Percentiles rank a stretch among this genome's conserved stretches.
Conservation (phyloP, 1,140 invertebrate species). For the Asbolus verrucosus region DNA sequence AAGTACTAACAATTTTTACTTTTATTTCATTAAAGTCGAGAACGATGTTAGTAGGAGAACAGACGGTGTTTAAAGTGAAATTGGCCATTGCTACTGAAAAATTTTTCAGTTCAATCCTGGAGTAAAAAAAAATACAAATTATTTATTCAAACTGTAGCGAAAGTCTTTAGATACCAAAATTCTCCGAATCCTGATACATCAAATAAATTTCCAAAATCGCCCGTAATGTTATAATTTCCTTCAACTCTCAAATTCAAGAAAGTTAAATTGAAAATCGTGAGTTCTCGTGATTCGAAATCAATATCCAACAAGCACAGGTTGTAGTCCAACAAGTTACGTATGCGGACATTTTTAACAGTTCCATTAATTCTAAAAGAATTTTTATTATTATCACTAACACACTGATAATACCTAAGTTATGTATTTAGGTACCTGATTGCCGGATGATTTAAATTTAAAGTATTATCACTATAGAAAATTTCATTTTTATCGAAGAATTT, state of each 20-base stretch:
- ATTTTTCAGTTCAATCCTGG: conserved; percentile 47
- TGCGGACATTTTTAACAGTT: neutral
- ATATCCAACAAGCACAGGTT: neutral
- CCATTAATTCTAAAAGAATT: neutral
- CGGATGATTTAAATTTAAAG: conserved; percentile 3
- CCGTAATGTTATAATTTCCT: conserved; percentile 52
- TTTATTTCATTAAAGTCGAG: neutral
- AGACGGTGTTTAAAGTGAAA: conserved; percentile 18
- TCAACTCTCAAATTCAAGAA: conserved; percentile 52
- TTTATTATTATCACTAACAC: too few species aligned
- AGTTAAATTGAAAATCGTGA: conserved; percentile 48
- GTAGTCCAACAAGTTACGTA: conserved; percentile 10
- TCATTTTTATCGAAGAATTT: neutral
- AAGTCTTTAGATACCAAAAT: conserved; percentile 49
- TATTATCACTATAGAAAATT: conserved; percentile 2
- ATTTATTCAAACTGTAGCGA: neutral
- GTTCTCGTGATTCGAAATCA: neutral
- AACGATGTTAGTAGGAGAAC: conserved; percentile 7
- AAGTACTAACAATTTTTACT: too few species aligned
- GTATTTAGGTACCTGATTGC: conserved; percentile 27
- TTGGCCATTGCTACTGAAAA: conserved; percentile 42
- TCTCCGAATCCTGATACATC: conserved; percentile 53
- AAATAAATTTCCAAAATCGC: conserved; percentile 49
- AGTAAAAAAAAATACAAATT: neutral
- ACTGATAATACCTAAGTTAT: too few species aligned